A percentile compares a stretch with the other conserved stretches of the same genome.
These are phyloP conservation scores for Palaemon carinicauda DNA, from an alignment of 1,140 invertebrate genomes.

Conservation along the genomic window DNA sequence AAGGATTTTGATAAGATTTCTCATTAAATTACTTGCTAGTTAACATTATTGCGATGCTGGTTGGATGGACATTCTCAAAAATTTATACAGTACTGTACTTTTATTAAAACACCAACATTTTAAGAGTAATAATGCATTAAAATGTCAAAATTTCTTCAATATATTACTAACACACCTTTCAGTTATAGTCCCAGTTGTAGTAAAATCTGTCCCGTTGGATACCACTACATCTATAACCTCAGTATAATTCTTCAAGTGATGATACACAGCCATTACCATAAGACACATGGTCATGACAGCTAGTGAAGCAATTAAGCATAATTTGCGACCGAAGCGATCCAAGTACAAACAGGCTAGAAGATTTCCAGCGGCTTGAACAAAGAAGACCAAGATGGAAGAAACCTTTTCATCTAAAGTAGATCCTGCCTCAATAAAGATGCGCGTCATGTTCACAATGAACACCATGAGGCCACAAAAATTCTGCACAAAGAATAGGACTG, in stretches of 20 bases:
- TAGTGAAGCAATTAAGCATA: background rate
- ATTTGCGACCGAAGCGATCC: constrained; percentile 12
- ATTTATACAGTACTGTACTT: no score
- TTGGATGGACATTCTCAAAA: no score
- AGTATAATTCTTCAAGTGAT: background rate
- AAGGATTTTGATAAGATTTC: background rate
- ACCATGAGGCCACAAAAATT: constrained; percentile 10
- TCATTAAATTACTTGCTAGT: background rate
- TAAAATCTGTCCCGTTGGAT: background rate
- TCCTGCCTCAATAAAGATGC: constrained; percentile 15
- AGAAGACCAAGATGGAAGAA: background rate
- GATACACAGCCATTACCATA: background rate
- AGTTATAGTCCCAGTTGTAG: background rate
- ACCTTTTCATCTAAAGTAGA: background rate
- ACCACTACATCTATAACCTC: background rate
- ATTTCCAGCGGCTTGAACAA: background rate
- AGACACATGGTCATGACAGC: background rate
- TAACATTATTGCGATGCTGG: no score
- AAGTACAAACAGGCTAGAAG: background rate
- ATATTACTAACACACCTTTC: background rate
- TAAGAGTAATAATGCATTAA: no score
- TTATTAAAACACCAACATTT: no score
- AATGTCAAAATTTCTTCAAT: no score
- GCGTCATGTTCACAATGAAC: constrained; percentile 3
- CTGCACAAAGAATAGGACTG: constrained; percentile 11